Evolutionary conservation across 2,113 vertebrate species (phyloP).

Genomic region (Agelaius tricolor): DNA sequence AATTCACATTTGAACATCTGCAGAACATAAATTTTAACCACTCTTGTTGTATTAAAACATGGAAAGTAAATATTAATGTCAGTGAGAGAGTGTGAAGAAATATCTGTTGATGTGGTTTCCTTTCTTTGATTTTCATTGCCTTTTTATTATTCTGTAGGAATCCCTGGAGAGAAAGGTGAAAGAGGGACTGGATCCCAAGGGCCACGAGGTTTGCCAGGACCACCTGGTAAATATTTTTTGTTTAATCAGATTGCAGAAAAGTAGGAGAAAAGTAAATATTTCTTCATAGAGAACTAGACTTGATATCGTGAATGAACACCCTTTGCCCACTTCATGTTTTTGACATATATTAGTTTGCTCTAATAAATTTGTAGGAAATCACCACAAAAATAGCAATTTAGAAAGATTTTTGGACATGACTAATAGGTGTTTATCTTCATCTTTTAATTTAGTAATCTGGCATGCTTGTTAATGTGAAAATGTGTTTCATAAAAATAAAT

Average conservation of each 20-base stretch:
- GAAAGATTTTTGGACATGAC: neutral
- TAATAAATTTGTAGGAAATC: neutral
- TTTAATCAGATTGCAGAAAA: neutral
- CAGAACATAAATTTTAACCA: constrained; percentile 43
- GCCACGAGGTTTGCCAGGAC: constrained; percentile 84
- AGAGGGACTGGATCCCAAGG: constrained; percentile 88
- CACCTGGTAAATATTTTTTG: constrained; percentile 81
- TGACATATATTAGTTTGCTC: neutral
- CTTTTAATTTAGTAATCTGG: neutral
- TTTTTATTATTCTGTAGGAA: constrained; percentile 72
- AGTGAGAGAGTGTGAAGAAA: neutral
- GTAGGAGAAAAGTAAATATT: neutral
- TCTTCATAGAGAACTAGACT: neutral
- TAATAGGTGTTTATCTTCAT: neutral
- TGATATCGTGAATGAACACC: neutral
- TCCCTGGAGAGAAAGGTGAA: constrained; percentile 92
- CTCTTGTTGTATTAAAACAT: constrained; percentile 4
- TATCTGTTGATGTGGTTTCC: neutral
- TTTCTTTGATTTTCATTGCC: neutral
- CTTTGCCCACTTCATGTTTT: neutral
- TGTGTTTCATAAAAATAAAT: neutral
- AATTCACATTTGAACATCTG: constrained; percentile 23
- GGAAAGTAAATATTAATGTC: neutral
- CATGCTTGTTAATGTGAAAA: neutral
- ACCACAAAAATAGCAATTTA: neutral